Evolutionary conservation across 2,113 vertebrate genomes (phyloP).

Genomic region (Datnioides undecimradiatus): DNA sequence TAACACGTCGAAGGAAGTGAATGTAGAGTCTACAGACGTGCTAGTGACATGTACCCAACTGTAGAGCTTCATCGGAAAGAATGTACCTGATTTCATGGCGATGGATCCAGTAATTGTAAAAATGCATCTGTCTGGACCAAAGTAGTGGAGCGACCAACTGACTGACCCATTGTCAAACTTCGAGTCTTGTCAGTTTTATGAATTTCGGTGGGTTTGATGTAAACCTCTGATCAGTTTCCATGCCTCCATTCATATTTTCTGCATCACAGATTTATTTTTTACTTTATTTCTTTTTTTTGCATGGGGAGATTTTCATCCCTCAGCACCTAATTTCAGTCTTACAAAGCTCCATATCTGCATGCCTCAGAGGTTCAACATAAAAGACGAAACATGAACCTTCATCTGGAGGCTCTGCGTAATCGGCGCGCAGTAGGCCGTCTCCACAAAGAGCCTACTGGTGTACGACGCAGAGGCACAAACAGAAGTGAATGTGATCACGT

Average conservation of each 20-base stretch:
- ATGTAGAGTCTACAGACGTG: neutral
- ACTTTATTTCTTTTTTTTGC: neutral
- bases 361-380: slow-evolving; percentile 1
- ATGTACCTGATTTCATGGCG: neutral
- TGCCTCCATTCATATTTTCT: too few relatives aligned
- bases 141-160: too few relatives aligned
- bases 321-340: neutral
- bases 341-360: neutral
- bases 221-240: too few relatives aligned
- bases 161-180: neutral
- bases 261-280: too few relatives aligned
- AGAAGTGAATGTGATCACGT: neutral
- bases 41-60: too few relatives aligned
- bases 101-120: neutral
- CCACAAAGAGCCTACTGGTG: neutral
- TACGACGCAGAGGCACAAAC: neutral
- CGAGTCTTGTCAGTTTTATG: too few relatives aligned
- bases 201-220: too few relatives aligned
- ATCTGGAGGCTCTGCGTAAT: neutral
- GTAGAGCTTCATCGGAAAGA: neutral
- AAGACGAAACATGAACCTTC: neutral
- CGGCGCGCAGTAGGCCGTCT: neutral
- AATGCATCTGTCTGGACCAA: neutral
- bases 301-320: neutral
- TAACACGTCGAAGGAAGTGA: neutral